phyloP scores from a whole-genome alignment of 37 sponge, comb jelly and placozoan species.

The Bolinopsis microptera region DNA sequence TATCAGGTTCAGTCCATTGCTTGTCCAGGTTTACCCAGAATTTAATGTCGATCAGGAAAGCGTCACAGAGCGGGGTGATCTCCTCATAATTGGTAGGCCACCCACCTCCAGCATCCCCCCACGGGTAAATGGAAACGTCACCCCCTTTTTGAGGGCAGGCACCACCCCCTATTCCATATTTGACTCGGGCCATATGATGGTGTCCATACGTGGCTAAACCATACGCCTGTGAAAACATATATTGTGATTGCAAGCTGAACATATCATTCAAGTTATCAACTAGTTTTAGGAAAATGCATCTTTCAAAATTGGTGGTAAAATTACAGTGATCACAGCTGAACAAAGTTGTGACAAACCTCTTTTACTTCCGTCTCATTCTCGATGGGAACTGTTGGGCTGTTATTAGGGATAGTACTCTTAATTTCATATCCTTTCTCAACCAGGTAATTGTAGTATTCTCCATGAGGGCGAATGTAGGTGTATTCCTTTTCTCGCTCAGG shows the following conservation, averaged over 20 bases:
- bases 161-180: background rate
- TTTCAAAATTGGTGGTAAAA: too few relatives aligned
- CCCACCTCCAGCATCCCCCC: background rate
- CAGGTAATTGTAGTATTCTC: background rate
- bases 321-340: too few relatives aligned
- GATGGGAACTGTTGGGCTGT: background rate
- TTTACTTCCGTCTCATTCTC: background rate
- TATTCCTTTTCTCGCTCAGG: background rate
- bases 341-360: background rate
- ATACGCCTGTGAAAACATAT: background rate
- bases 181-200: background rate
- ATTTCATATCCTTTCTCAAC: background rate
- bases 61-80: constrained; percentile 1
- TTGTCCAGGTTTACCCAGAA: background rate
- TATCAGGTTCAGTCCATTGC: background rate
- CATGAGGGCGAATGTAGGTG: background rate
- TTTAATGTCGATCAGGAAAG: background rate
- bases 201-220: constrained; percentile 39
- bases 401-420: background rate
- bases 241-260: too few relatives aligned
- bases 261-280: too few relatives aligned
- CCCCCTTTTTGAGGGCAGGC: background rate
- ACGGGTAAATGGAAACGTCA: background rate
- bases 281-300: too few relatives aligned
- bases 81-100: constrained; percentile 36